phyloP scores from a whole-genome alignment of 92 coral and sea anemone species.

The Porites evermanni region DNA sequence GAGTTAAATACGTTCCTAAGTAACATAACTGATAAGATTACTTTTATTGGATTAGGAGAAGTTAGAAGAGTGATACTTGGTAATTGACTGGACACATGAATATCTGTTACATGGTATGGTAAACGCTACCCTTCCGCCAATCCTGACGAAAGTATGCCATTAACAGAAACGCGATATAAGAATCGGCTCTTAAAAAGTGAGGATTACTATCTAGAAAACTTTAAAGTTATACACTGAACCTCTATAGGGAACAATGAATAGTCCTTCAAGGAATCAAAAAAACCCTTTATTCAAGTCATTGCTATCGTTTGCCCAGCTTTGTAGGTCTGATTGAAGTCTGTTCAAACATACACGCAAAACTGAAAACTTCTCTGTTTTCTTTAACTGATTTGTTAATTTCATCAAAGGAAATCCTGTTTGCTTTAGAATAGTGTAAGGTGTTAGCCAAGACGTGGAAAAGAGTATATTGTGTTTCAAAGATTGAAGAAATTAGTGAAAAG shows the following conservation, averaged over 20 bases:
- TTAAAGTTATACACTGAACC: neutral
- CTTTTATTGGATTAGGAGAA: neutral
- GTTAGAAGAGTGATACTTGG: neutral
- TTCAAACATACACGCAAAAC: neutral
- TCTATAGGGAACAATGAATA: neutral
- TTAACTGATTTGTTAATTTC: constrained; percentile 15
- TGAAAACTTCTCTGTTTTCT: neutral
- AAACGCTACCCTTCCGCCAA: neutral
- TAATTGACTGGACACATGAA: neutral
- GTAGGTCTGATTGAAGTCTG: constrained; percentile 11
- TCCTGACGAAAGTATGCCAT: neutral
- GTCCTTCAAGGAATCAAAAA: too few relatives aligned
- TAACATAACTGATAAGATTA: neutral
- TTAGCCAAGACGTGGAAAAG: constrained; percentile 2
- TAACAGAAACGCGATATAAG: neutral
- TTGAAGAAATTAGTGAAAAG: neutral
- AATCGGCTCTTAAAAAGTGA: neutral
- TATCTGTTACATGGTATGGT: neutral
- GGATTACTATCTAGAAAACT: neutral
- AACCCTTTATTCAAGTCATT: neutral
- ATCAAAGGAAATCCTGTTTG: constrained; percentile 3
- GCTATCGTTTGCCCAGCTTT: constrained; percentile 18
- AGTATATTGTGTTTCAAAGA: neutral
- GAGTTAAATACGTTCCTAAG: neutral
- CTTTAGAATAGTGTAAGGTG: neutral